Conservation (phyloP, 1,140 invertebrate species). For the Anoplolepis gracilipes region DNA sequence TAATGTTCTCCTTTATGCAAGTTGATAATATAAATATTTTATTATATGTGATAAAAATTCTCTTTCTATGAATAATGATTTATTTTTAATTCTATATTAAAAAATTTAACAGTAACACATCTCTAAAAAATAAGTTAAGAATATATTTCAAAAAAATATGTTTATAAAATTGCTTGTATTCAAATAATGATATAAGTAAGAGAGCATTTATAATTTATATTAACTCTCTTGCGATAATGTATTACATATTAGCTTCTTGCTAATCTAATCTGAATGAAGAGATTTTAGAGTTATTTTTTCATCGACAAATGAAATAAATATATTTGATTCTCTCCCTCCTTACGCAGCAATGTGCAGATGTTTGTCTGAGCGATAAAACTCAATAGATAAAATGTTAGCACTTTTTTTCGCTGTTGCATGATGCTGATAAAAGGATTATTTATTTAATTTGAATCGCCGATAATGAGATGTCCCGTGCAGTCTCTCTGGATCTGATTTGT, state of each 20-base stretch:
- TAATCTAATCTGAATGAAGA: slow-evolving; percentile 34
- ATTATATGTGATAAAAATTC: neutral
- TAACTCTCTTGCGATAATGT: slow-evolving; percentile 6
- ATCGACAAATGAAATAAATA: neutral
- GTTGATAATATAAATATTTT: neutral
- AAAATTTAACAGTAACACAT: neutral
- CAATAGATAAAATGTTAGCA: slow-evolving; percentile 31
- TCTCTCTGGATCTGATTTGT: slow-evolving; percentile 4
- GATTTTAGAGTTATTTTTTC: slow-evolving; percentile 15
- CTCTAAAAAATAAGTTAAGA: neutral
- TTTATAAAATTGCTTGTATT: neutral
- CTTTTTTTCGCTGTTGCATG: slow-evolving; percentile 26
- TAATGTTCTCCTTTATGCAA: neutral
- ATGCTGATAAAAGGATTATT: slow-evolving; percentile 49
- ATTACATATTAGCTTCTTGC: slow-evolving; percentile 9
- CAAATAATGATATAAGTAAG: neutral
- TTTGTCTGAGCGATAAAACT: slow-evolving; percentile 15
- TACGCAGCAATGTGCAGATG: neutral
- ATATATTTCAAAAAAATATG: neutral
- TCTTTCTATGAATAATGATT: neutral
- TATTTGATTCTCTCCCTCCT: neutral
- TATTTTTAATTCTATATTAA: neutral
- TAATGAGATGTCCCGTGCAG: slow-evolving; percentile 10
- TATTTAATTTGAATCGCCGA: slow-evolving; percentile 19
- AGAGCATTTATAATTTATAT: neutral